phyloP scores from a whole-genome alignment of 2,888 invertebrate genomes.

The Zhuqinia jingwanae region DNA sequence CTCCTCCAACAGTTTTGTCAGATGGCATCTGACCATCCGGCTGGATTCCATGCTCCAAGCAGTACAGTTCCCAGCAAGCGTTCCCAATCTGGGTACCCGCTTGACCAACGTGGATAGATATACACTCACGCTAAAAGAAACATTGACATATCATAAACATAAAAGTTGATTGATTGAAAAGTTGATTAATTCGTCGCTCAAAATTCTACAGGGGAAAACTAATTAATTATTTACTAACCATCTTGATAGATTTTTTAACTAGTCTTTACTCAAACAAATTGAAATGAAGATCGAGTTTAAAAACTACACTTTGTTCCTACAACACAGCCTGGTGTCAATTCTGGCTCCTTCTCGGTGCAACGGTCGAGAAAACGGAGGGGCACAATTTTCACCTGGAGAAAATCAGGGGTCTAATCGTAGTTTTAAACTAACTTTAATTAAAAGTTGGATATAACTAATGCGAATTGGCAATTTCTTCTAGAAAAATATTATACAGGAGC shows the following conservation, averaged over 20 bases:
- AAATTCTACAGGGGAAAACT: too few relatives aligned
- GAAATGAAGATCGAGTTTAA: too few relatives aligned
- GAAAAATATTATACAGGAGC: too few relatives aligned
- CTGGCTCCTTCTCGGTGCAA: slow-evolving; percentile 24
- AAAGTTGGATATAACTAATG: background rate
- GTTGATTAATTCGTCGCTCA: too few relatives aligned
- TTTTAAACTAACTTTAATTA: slow-evolving; percentile 25
- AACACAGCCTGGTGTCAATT: too few relatives aligned
- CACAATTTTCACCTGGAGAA: background rate
- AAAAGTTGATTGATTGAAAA: too few relatives aligned
- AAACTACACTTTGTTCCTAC: too few relatives aligned
- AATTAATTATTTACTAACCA: too few relatives aligned
- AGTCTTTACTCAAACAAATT: too few relatives aligned
- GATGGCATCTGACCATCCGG: slow-evolving; percentile 93
- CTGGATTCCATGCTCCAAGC: slow-evolving; percentile 87
- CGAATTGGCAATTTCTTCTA: background rate
- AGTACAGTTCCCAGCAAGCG: slow-evolving; percentile 92
- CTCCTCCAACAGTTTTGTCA: slow-evolving; percentile 90
- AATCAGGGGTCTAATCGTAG: slow-evolving; percentile 1
- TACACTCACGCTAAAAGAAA: slow-evolving; percentile 90
- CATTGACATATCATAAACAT: too few relatives aligned
- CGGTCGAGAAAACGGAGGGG: slow-evolving; percentile 12
- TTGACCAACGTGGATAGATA: slow-evolving; percentile 92
- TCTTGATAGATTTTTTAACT: too few relatives aligned
- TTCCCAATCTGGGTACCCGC: slow-evolving; percentile 93